Conservation (phyloP, 2,888 invertebrate genomes). For the Stenolophus ochropezus region DNA sequence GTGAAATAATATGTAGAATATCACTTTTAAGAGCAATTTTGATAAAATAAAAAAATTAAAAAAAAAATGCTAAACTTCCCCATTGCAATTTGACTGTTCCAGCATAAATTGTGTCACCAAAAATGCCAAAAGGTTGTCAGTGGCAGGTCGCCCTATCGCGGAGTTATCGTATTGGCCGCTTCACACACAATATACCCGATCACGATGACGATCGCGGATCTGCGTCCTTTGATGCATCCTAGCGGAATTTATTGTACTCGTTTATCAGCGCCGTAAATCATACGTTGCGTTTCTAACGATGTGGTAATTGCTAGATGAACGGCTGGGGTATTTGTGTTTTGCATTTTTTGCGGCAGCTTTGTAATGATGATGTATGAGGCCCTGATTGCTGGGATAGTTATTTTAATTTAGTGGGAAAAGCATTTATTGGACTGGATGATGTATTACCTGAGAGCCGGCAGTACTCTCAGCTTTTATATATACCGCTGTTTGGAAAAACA, state of each 20-base stretch:
- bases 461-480: no score
- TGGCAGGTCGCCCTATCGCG: background rate
- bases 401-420: slow-evolving; percentile 1
- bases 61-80: no score
- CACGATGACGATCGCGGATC: background rate
- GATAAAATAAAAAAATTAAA: no score
- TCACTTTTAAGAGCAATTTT: no score
- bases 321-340: background rate
- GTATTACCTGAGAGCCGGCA: slow-evolving; percentile 1
- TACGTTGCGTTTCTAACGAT: slow-evolving; percentile 11
- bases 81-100: background rate
- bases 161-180: background rate
- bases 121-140: background rate
- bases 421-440: slow-evolving; percentile 1
- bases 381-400: background rate
- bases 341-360: slow-evolving; percentile 7
- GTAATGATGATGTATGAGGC: slow-evolving; percentile 29
- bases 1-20: no score
- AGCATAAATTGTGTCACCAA: background rate
- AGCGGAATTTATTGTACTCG: slow-evolving; percentile 32
- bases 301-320: slow-evolving; percentile 30
- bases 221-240: background rate
- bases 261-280: slow-evolving; percentile 18
- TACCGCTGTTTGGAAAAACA: no score
- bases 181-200: background rate